A percentile compares a stretch with the other conserved stretches of the same genome.
These are phyloP conservation scores for Lipophrys pholis DNA, from an alignment of 2,113 vertebrate species.

Conservation along the genomic window DNA sequence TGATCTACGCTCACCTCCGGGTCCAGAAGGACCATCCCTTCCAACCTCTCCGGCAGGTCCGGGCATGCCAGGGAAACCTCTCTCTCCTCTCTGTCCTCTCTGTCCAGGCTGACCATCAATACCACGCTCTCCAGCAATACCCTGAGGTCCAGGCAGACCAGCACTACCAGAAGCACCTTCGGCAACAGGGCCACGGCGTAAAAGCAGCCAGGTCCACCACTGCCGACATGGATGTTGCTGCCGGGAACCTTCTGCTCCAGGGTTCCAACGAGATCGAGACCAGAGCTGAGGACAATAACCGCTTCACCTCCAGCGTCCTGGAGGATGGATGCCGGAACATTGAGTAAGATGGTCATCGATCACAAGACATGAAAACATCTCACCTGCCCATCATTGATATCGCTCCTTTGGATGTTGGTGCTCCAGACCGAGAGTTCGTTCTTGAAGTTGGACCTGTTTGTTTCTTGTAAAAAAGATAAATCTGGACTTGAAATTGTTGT, in stretches of 20 bases:
- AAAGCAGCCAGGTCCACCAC: no score
- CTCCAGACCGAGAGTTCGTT: conserved; percentile 98
- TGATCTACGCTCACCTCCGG: conserved; percentile 92
- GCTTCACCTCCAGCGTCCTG: conserved; percentile 94
- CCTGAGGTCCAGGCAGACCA: conserved; percentile 91
- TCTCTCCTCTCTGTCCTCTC: conserved; percentile 95
- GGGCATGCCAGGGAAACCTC: conserved; percentile 92
- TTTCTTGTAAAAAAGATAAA: conserved; percentile 99
- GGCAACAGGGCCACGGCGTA: conserved; percentile 87
- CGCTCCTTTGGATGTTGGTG: conserved; percentile 98
- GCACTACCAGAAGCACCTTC: conserved; percentile 88
- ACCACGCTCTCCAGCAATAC: conserved; percentile 92
- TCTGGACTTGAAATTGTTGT: conserved; percentile 97
- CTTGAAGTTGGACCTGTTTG: conserved; percentile 94
- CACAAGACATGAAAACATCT: conserved; percentile 98
- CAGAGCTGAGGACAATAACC: conserved; percentile 98
- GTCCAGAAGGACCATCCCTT: conserved; percentile 90
- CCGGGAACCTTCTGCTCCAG: conserved; percentile 96
- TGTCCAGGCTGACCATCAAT: conserved; percentile 94
- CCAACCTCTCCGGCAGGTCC: conserved; percentile 91
- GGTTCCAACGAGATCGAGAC: conserved; percentile 99
- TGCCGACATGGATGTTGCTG: conserved; percentile 95
- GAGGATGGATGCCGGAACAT: conserved; percentile 93
- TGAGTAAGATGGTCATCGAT: conserved; percentile 98
- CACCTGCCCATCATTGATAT: conserved; percentile 98